These are phyloP conservation scores for Aphodius sticticus DNA, from an alignment of 2,888 invertebrate genomes.

Conservation along the genomic window DNA sequence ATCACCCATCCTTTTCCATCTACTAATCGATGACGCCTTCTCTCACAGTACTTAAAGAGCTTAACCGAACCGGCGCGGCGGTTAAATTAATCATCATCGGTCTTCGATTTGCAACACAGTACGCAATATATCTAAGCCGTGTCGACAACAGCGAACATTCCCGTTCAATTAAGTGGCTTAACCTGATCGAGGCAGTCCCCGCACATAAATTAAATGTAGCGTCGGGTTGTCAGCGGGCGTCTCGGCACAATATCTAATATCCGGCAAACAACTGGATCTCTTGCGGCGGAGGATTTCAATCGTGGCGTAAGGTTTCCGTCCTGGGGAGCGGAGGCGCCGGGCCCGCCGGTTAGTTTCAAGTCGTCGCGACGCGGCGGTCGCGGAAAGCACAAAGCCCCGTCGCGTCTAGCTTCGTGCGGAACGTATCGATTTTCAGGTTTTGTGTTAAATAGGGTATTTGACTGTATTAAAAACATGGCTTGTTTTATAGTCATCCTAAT, in stretches of 20 bases:
- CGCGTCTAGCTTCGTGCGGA: background rate
- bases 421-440: background rate
- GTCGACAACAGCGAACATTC: background rate
- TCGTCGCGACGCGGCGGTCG: background rate
- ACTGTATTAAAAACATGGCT: too few relatives aligned
- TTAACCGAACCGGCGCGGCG: conserved; percentile 14
- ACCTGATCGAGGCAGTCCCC: background rate
- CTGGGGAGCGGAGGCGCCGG: background rate
- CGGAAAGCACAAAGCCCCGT: background rate
- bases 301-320: background rate
- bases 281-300: background rate
- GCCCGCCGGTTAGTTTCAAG: background rate
- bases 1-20: background rate
- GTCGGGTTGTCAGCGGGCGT: background rate
- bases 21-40: background rate
- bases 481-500: too few relatives aligned
- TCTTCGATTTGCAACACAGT: background rate
- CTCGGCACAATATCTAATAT: background rate
- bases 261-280: conserved; percentile 4
- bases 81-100: conserved; percentile 10
- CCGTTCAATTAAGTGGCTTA: background rate
- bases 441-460: background rate
- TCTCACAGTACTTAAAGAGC: background rate
- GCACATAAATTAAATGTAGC: conserved; percentile 4
- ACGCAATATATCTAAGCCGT: background rate